phyloP scores from a whole-genome alignment of 2,888 invertebrate species.

The Sminthurides aquaticus region DNA sequence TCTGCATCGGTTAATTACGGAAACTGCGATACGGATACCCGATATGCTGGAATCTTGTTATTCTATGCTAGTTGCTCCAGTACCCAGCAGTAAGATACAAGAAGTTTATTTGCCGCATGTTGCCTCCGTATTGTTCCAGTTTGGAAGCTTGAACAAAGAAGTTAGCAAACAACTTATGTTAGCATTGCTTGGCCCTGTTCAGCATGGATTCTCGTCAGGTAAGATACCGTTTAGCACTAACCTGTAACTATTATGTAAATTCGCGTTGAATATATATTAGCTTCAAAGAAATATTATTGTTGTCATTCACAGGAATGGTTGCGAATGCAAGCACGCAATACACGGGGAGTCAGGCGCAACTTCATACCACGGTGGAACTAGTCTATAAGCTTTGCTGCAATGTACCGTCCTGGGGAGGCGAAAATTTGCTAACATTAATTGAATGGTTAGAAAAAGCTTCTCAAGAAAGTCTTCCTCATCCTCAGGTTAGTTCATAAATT shows the following conservation, averaged over 20 bases:
- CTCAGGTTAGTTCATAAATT: not conserved
- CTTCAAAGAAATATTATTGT: not conserved
- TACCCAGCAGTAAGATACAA: conserved; percentile 46
- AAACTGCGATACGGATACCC: conserved; percentile 59
- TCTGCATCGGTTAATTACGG: conserved; percentile 42
- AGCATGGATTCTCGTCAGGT: conserved; percentile 41
- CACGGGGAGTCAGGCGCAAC: conserved; percentile 46
- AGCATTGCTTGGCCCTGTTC: conserved; percentile 42
- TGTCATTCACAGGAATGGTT: conserved; percentile 30
- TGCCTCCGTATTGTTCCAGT: conserved; percentile 56
- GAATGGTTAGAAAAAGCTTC: conserved; percentile 36
- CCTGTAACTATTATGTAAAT: not conserved
- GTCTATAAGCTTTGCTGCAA: conserved; percentile 64
- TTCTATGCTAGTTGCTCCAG: conserved; percentile 63
- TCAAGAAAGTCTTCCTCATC: not conserved
- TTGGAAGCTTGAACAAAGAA: conserved; percentile 48
- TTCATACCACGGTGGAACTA: conserved; percentile 66
- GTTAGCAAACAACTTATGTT: conserved; percentile 38
- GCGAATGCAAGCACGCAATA: conserved; percentile 28
- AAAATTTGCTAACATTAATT: conserved; percentile 34
- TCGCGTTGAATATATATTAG: not conserved
- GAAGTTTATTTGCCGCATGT: conserved; percentile 41
- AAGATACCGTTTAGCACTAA: too few species aligned
- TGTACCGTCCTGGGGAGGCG: conserved; percentile 35
- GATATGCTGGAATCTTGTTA: conserved; percentile 64